Evolutionary conservation across 2,888 invertebrate species (phyloP).

Genomic region (Melolontha melolontha): DNA sequence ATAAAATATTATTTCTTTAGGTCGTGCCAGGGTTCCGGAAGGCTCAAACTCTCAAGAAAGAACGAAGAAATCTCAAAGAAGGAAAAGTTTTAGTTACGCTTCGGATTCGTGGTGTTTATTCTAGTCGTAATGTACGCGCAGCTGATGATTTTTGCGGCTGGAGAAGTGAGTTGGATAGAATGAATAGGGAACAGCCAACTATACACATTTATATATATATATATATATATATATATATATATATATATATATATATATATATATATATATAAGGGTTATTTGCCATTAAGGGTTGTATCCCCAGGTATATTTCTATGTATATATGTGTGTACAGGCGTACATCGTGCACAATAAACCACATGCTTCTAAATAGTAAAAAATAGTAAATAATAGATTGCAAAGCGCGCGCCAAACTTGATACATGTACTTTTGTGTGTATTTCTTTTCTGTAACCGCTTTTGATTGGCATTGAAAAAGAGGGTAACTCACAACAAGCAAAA

Average conservation of each 20-base stretch:
- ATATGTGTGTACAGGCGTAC: slow-evolving; percentile 45
- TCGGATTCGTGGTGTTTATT: slow-evolving; percentile 54
- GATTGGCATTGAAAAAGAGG: slow-evolving; percentile 31
- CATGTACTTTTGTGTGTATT: neutral
- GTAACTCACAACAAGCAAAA: slow-evolving; percentile 15
- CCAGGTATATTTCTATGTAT: slow-evolving; percentile 31
- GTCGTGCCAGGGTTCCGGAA: slow-evolving; percentile 45
- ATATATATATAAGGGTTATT: slow-evolving; percentile 44
- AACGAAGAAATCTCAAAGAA: slow-evolving; percentile 47
- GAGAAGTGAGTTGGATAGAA: slow-evolving; percentile 47
- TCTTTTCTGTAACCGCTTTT: slow-evolving; percentile 22
- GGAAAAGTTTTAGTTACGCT: slow-evolving; percentile 48
- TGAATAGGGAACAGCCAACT: too few species aligned
- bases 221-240: slow-evolving; percentile 25
- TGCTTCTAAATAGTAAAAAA: slow-evolving; percentile 46
- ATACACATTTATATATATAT: slow-evolving; percentile 8
- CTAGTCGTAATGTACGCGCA: slow-evolving; percentile 50
- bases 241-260: slow-evolving; percentile 11
- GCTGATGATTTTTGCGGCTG: slow-evolving; percentile 58
- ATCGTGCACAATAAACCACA: slow-evolving; percentile 46
- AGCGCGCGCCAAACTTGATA: slow-evolving; percentile 26
- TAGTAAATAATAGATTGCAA: slow-evolving; percentile 46
- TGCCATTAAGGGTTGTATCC: slow-evolving; percentile 49
- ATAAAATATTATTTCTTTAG: slow-evolving; percentile 59
- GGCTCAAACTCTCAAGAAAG: slow-evolving; percentile 26